phyloP scores from a whole-genome alignment of 2,797 vertebrate genomes.

The Squalus acanthias region DNA sequence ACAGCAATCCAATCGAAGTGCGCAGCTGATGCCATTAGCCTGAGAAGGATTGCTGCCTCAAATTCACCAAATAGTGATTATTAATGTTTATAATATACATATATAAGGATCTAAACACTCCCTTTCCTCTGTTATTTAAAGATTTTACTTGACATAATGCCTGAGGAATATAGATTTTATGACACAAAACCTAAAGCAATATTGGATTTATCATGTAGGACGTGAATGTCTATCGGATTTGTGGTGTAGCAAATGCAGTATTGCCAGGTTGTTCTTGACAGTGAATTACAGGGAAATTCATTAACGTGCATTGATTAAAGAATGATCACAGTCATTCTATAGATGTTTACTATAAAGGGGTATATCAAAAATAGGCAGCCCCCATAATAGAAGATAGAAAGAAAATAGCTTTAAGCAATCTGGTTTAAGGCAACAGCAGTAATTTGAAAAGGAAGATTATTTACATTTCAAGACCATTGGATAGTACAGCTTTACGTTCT shows the following conservation, averaged over 20 bases:
- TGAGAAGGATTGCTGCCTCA: neutral
- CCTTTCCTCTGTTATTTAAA: neutral
- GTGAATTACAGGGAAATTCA: neutral
- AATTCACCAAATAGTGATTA: neutral
- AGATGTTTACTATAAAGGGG: neutral
- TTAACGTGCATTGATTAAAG: neutral
- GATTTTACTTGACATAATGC: neutral
- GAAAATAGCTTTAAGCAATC: neutral
- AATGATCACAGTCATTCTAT: neutral
- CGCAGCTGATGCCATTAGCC: neutral
- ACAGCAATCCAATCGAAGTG: neutral
- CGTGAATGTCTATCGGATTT: neutral
- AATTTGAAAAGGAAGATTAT: neutral
- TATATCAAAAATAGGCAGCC: neutral
- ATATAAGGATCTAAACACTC: neutral
- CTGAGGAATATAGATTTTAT: conserved; percentile 13
- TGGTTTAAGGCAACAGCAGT: neutral
- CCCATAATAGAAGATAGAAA: neutral
- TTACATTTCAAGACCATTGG: neutral
- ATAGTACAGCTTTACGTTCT: neutral
- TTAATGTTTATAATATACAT: neutral
- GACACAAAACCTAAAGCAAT: neutral
- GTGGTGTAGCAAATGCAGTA: neutral
- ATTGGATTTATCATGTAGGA: neutral
- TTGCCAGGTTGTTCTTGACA: neutral